Percentiles rank a stretch among this genome's conserved stretches.
Conservation (phyloP, 2,888 invertebrate species). For the Penaeus monodon region DNA sequence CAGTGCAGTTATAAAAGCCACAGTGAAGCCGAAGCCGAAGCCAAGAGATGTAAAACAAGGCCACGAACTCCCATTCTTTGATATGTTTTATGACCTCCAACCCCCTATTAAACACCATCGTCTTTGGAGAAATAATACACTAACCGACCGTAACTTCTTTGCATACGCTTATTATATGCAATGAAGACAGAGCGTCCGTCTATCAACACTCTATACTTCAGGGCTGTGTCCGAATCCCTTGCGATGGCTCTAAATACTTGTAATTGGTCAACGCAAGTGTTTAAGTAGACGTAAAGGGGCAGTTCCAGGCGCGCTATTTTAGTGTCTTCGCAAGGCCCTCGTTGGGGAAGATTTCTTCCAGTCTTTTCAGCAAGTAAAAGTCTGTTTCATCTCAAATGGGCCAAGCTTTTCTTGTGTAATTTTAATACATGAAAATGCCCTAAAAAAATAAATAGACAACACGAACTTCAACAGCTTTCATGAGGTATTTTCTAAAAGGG, state of each 20-base stretch:
- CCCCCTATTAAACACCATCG: constrained; percentile 57
- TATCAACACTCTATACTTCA: constrained; percentile 58
- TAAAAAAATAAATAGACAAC: too few relatives aligned
- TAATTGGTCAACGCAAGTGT: constrained; percentile 54
- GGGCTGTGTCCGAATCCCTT: constrained; percentile 48
- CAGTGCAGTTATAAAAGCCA: neutral
- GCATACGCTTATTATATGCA: constrained; percentile 56
- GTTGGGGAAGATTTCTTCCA: neutral
- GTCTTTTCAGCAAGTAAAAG: neutral
- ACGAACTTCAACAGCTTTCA: too few relatives aligned
- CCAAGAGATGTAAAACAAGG: constrained; percentile 32
- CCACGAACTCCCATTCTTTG: constrained; percentile 54
- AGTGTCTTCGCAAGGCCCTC: constrained; percentile 23
- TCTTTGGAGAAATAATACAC: constrained; percentile 44
- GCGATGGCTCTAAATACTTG: constrained; percentile 49
- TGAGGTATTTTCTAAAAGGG: neutral
- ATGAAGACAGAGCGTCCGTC: constrained; percentile 60
- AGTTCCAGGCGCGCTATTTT: constrained; percentile 33
- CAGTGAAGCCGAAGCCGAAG: constrained; percentile 28
- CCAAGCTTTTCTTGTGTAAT: too few relatives aligned
- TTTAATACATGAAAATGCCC: too few relatives aligned
- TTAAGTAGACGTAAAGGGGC: constrained; percentile 42
- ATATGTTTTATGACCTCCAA: constrained; percentile 51
- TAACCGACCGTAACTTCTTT: constrained; percentile 45
- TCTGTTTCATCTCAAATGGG: too few relatives aligned